Conservation (phyloP, 2,888 invertebrate species). For the Hypomecis punctinalis region DNA sequence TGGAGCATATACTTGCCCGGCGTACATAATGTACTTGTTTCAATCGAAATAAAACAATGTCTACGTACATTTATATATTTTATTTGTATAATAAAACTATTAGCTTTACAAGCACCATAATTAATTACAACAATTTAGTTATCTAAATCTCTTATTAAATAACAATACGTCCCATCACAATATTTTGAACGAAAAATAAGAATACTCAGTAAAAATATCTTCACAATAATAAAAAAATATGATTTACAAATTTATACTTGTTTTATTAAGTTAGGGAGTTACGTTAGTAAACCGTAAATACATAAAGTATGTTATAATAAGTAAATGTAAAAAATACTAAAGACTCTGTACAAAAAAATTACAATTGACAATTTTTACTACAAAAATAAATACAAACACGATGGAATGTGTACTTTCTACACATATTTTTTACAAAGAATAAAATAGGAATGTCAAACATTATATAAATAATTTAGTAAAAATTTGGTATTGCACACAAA, state of each 20-base stretch:
- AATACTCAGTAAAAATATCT: constrained; percentile 14
- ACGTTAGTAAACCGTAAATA: no score
- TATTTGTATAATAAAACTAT: constrained; percentile 63
- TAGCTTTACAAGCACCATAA: constrained; percentile 77
- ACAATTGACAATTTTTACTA: neutral
- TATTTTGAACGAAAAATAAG: constrained; percentile 24
- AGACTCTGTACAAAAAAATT: no score
- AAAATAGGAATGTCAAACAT: constrained; percentile 44
- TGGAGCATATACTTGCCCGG: no score
- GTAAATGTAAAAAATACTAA: neutral
- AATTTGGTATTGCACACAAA: constrained; percentile 33
- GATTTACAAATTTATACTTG: no score
- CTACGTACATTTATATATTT: constrained; percentile 38
- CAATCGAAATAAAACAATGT: constrained; percentile 40
- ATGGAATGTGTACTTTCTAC: constrained; percentile 28
- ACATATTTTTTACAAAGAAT: constrained; percentile 25
- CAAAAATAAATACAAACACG: constrained; percentile 11
- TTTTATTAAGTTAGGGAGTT: no score
- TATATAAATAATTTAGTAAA: neutral
- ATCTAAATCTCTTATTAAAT: constrained; percentile 64
- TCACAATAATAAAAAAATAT: neutral
- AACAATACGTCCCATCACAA: constrained; percentile 58
- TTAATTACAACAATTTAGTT: constrained; percentile 65
- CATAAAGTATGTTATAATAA: no score
- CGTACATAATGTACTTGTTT: no score